phyloP scores from a whole-genome alignment of 2,888 invertebrate species.

The Hyalella azteca region DNA sequence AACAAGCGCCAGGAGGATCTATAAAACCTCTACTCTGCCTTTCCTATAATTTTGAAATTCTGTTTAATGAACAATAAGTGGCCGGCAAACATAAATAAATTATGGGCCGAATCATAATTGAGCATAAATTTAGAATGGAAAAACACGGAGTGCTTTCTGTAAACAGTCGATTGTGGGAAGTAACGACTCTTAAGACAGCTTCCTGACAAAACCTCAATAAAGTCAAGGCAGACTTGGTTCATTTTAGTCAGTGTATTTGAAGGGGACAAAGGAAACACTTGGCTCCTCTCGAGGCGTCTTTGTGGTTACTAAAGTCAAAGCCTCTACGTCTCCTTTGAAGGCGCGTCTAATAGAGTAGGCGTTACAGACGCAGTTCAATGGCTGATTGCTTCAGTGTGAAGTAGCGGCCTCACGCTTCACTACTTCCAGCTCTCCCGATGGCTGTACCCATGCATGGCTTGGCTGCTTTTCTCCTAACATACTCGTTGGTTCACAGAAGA shows the following conservation, averaged over 20 bases:
- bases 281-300: neutral
- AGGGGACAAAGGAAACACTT: neutral
- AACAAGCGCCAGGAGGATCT: too few species aligned
- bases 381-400: conserved; percentile 22
- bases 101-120: too few species aligned
- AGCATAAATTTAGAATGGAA: too few species aligned
- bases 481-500: conserved; percentile 11
- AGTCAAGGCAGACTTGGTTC: too few species aligned
- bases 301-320: conserved; percentile 22
- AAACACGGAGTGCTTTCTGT: too few species aligned
- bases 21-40: too few species aligned
- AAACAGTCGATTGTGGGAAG: too few species aligned
- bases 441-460: neutral
- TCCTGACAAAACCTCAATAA: too few species aligned
- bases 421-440: neutral
- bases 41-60: too few species aligned
- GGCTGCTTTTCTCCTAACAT: neutral
- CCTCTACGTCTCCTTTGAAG: neutral
- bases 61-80: too few species aligned
- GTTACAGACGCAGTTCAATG: conserved; percentile 21
- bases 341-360: conserved; percentile 5
- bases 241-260: neutral
- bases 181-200: too few species aligned
- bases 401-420: conserved; percentile 12
- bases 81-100: too few species aligned